A percentile compares a stretch with the other conserved stretches of the same genome.
phyloP scores from a whole-genome alignment of 2,113 vertebrate genomes.

The Thryonomys swinderianus region DNA sequence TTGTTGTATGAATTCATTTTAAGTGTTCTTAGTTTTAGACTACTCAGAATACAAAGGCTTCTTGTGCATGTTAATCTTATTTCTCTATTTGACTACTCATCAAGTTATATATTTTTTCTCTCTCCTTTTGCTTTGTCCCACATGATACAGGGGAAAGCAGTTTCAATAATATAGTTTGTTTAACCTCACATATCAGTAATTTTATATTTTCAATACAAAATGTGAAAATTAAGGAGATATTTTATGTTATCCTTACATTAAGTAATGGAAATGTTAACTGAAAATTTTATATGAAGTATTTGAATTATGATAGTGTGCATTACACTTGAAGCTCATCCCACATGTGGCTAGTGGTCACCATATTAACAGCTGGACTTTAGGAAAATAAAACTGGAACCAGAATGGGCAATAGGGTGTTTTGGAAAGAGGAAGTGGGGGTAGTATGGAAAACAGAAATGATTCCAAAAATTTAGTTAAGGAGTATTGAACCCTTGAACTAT shows the following conservation, averaged over 20 bases:
- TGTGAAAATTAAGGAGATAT: background rate
- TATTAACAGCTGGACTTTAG: too few relatives aligned
- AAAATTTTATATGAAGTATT: background rate
- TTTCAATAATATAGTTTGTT: background rate
- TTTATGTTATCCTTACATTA: background rate
- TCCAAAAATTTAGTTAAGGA: background rate
- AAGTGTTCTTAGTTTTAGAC: background rate
- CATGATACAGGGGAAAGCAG: background rate
- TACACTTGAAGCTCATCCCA: background rate
- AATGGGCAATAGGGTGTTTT: background rate
- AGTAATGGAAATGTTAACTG: background rate
- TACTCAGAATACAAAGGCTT: background rate
- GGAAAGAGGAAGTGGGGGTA: background rate
- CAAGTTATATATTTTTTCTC: background rate
- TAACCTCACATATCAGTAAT: background rate
- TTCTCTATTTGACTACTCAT: background rate
- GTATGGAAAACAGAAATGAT: background rate
- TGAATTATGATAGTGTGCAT: background rate
- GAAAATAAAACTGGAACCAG: background rate
- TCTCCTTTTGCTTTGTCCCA: background rate
- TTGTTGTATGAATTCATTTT: background rate
- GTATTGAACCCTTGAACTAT: background rate
- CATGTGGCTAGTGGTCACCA: background rate
- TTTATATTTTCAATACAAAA: background rate
- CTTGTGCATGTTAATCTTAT: background rate